Percentiles rank a stretch among this genome's conserved stretches.
Evolutionary conservation across 2,113 vertebrate genomes (phyloP).

Genomic region (Apteryx mantelli): DNA sequence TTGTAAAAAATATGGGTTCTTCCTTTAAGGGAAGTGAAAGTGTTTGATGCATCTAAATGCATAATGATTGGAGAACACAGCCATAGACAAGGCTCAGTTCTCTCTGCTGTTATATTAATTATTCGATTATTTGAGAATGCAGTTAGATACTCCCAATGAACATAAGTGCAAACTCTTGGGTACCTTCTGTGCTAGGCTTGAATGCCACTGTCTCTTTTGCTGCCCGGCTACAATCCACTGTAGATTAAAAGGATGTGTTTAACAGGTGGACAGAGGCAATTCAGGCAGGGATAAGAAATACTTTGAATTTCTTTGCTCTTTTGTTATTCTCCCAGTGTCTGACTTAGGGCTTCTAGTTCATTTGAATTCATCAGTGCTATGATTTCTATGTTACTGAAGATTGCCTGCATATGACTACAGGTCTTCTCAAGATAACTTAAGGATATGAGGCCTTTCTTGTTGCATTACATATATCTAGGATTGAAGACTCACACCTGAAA

Average conservation of each 20-base stretch:
- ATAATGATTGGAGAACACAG: not conserved
- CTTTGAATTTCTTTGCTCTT: not conserved
- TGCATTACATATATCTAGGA: not conserved
- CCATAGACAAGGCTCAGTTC: fast-evolving
- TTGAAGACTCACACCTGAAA: not conserved
- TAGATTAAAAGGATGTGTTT: not conserved
- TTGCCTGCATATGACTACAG: not conserved
- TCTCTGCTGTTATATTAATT: not conserved
- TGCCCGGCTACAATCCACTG: not conserved
- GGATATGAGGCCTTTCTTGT: not conserved
- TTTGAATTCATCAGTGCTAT: not conserved
- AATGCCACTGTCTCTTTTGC: too few species aligned
- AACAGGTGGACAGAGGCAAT: not conserved
- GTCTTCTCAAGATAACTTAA: not conserved
- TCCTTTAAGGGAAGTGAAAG: not conserved
- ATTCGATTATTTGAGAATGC: not conserved
- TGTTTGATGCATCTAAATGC: not conserved
- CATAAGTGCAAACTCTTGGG: not conserved
- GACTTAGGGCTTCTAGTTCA: not conserved
- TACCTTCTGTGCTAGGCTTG: not conserved
- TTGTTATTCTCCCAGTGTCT: not conserved
- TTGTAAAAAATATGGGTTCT: not conserved
- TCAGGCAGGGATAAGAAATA: not conserved
- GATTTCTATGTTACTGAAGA: not conserved
- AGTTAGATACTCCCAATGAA: not conserved